Conservation (phyloP, 2,888 invertebrate species). For the Thereva nobilitata region DNA sequence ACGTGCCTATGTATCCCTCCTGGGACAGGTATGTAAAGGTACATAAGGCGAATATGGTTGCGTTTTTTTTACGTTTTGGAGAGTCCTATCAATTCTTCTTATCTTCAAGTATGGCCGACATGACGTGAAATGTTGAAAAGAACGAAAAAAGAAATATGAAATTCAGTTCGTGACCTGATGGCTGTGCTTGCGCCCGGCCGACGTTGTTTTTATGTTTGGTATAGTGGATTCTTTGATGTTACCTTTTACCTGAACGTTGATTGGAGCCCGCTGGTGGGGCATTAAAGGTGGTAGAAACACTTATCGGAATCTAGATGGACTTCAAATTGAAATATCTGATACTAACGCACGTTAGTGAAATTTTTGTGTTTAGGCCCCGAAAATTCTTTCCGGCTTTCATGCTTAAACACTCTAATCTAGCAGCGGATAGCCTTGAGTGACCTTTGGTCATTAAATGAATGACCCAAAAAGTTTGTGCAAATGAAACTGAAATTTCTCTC, state of each 20-base stretch:
- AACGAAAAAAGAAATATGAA: constrained; percentile 4
- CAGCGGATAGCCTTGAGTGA: constrained; percentile 27
- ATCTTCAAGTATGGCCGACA: constrained; percentile 33
- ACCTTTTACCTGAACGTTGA: not conserved
- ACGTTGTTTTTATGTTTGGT: constrained; percentile 4
- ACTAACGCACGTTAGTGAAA: not conserved
- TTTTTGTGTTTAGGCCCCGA: constrained; percentile 11
- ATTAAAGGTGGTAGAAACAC: not conserved
- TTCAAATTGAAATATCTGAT: constrained; percentile 30
- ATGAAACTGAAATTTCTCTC: constrained; percentile 28
- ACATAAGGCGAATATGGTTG: constrained; percentile 7
- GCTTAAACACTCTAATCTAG: constrained; percentile 25
- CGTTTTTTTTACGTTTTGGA: constrained; percentile 28
- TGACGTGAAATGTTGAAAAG: constrained; percentile 24
- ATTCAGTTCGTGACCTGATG: constrained; percentile 21
- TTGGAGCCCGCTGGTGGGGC: not conserved
- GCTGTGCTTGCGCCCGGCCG: not conserved
- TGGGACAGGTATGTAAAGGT: not conserved
- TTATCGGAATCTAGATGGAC: not conserved
- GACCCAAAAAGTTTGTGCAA: constrained; percentile 14
- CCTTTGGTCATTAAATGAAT: constrained; percentile 29
- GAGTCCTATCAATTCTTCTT: constrained; percentile 31
- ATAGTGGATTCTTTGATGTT: not conserved
- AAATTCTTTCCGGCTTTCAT: constrained; percentile 31
- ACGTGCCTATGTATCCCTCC: constrained; percentile 1